A percentile compares a stretch with the other conserved stretches of the same genome.
Conservation (phyloP, 2,113 vertebrate species). For the Hippocampus mohnikei region DNA sequence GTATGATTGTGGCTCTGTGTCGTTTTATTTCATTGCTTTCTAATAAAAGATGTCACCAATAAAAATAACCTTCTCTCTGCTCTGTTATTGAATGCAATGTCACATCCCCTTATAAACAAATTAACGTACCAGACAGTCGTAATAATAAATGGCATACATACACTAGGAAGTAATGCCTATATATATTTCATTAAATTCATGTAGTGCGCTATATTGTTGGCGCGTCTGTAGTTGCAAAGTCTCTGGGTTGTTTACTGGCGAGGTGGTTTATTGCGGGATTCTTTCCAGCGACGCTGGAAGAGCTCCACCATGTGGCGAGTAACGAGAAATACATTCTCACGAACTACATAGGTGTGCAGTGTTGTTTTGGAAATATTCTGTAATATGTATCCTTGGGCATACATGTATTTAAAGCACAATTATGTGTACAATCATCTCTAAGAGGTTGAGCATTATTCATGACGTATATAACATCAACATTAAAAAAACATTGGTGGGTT, state of each 20-base stretch:
- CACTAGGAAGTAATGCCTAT: background rate
- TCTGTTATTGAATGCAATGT: slow-evolving; percentile 42
- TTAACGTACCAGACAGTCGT: background rate
- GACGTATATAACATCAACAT: background rate
- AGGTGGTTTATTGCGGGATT: slow-evolving; percentile 38
- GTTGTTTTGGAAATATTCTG: slow-evolving; percentile 34
- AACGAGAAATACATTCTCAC: slow-evolving; percentile 36
- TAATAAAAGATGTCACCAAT: slow-evolving; percentile 63
- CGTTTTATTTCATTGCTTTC: slow-evolving; percentile 56
- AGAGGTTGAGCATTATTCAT: background rate
- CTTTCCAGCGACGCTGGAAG: slow-evolving; percentile 48
- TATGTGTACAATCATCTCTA: background rate
- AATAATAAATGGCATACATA: background rate
- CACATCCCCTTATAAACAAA: slow-evolving; percentile 11
- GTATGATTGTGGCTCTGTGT: slow-evolving; percentile 53
- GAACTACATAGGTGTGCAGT: slow-evolving; percentile 28
- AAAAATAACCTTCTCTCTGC: slow-evolving; percentile 31
- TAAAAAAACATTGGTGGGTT: background rate
- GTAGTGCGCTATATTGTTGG: slow-evolving; percentile 2
- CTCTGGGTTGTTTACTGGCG: slow-evolving; percentile 49
- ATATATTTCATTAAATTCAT: background rate
- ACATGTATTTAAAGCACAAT: background rate
- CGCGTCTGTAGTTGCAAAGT: slow-evolving; percentile 16
- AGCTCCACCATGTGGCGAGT: slow-evolving; percentile 61
- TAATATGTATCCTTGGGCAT: slow-evolving; percentile 41